Base-by-base conservation (phyloP, 2,797 vertebrate genomes). In the Mastacembelus armatus region DNA sequence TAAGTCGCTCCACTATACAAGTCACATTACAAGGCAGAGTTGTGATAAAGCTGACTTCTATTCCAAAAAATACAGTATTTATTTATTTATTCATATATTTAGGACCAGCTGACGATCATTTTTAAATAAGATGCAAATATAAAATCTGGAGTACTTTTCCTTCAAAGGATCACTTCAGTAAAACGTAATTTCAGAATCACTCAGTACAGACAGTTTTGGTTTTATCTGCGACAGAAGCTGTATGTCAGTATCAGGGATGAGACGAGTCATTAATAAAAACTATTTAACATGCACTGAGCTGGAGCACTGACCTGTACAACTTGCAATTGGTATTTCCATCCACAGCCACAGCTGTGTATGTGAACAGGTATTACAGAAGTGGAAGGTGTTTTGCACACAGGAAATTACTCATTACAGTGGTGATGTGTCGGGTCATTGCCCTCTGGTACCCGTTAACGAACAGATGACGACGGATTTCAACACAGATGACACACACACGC, bases 361-460 rank as follows among this genome's bases (percentile, higher is more conserved):
- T 26, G 47, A 45, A 44, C 27, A 30, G 36, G 26, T 55, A 43
- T 16, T 18, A 26, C 15, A 11, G 47, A 35, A 36, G 27, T 40
- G 32, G 22, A 49, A 22, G 19, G 21, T 52, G 16, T 58, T 62
- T 39, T 57, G 45, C 19, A 12, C 18, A 58, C 39, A 60, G 29
- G 29, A 66, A 74, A 39, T 54, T 47, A 66, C 24, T 74, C 57
- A 63, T 67, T 63, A 45, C 55, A 35, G 47, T n/a, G 30, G 9
- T 1, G 19, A n/a, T 45, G 44, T 61, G 43, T 43, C 7, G 2
- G 58, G 27, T 60, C 29, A 2, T 30, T 24, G 29, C 48, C 62
- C 35, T 59, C 44, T n/a, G 7, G 51, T 1, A 5, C 33, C 38
- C 7, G 1, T 76, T 76, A 68, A 72, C 10, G 4, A 65, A 61